Base-by-base conservation (phyloP, 64 coral and sea anemone species). In the Stichodactyla mertensii region DNA sequence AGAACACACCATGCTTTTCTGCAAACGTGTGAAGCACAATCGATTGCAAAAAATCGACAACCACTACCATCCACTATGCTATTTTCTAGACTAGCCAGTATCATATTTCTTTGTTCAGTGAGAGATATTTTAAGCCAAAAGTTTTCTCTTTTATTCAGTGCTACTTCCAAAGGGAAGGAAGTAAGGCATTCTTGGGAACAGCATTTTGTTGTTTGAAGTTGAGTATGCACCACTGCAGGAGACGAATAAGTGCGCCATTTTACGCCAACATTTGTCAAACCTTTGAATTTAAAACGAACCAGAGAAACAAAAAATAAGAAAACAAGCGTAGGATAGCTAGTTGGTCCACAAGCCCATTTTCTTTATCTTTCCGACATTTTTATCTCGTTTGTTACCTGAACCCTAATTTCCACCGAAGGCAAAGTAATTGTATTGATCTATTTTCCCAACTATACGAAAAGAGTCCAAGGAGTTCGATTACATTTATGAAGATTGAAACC, bases 51-150 rank as follows among this genome's bases (percentile, higher is more conserved):
- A 71, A 71, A 71, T 26, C 67, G 10, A 71, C 16, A 4, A 0
- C 67, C 67, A 16, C 18, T n/a, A 9, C 19, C 18, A 7, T 71
- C 67, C 16, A 71, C 67, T 71, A 4, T 71, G 6, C 16, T n/a
- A 18, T 71, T 71, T 71, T 71, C 9, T n/a, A 71, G 67, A 71
- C 6, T 6, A 19, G 0, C n/a, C 18, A 71, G 16, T 4, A 71
- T 71, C 67, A 71, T 71, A 71, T 71, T 71, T 71, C 67, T 71
- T 71, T 71, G 67, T 71, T 71, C 16, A 71, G 24, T 26, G 16
- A 71, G 67, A 71, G 67, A 4, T 4, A 16, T 71, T 71, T 19
- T 7, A 6, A 71, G 24, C 67, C 67, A 71, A 26, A 71, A 71
- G 0, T n/a, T 71, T 18, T 71, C 67, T 71, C 67, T 71, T 71